Base-by-base conservation (phyloP, 2,113 vertebrate species). In the Percopsis transmontana region DNA sequence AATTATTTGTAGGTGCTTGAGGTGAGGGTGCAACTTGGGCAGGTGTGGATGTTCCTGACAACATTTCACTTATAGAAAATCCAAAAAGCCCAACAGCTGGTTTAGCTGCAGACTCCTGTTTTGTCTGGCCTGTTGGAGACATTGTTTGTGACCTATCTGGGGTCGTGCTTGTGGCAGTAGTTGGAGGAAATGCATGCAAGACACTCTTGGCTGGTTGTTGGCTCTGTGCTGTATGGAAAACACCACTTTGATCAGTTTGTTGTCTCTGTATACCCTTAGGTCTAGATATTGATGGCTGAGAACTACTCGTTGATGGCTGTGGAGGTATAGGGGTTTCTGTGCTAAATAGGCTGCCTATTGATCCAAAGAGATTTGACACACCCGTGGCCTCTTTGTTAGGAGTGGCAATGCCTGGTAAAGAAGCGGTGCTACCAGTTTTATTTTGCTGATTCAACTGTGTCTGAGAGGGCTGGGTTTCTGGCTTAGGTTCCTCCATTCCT, bases 291-390 rank as follows among this genome's bases (percentile, higher is more conserved):
- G 72, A 74, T 63, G 68, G 60, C 40, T 77, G 23, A 58, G 79
- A 84, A 62, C 54, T 56, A 8, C 77, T 87, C 58, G 81, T 66
- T 72, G 84, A 85, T 42, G 27, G 71, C 40, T 82, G 89, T 67
- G 91, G 90, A 82, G 84, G 48, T 72, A 86, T 74, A 19, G 89
- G 58, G 12, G 90, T 11, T 39, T 93, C 94, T 0, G 47, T 73
- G 88, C 91, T 94, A 79, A 98, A 96, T 40, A 99, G 86, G 68
- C 91, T 92, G 45, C 92, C 89, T 1, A 97, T 74, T 27, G 94
- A 94, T 62, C 92, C 94, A 89, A 96, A 94, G 39, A 96, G 63
- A n/a, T 88, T 94, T 64, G 94, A 90, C 38, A 93, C 89, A 65
- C 91, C 74, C 3, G 84, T 73, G 19, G 79, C 64, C 53, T 94